These are phyloP conservation scores for Zalophus californianus DNA, from an alignment of 2,797 vertebrate species.

Conservation along the genomic window DNA sequence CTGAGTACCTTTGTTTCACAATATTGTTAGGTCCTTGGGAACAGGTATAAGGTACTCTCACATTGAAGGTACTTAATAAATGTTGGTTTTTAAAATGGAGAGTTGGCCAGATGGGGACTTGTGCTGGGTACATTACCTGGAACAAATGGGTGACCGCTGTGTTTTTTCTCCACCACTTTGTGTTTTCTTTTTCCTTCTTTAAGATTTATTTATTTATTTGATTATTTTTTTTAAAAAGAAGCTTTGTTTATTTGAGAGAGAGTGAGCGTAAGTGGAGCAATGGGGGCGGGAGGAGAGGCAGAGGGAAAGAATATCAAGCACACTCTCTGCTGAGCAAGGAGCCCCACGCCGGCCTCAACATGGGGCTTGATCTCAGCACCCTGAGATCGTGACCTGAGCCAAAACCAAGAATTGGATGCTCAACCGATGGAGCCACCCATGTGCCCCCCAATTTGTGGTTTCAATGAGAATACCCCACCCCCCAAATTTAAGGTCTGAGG, in stretches of 20 bases:
- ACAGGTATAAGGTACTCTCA: background rate
- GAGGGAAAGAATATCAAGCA: background rate
- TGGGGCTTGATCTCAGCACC: background rate
- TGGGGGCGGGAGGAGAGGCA: background rate
- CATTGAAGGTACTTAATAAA: background rate
- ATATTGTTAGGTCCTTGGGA: background rate
- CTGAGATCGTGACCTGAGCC: background rate
- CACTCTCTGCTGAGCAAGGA: background rate
- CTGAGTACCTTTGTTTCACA: background rate
- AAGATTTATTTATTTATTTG: background rate
- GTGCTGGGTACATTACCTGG: background rate
- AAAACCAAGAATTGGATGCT: background rate
- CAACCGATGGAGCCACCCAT: background rate
- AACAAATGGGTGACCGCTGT: background rate
- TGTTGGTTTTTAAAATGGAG: background rate
- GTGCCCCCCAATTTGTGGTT: background rate
- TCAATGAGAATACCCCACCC: background rate
- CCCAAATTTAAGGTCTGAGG: background rate
- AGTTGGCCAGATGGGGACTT: background rate
- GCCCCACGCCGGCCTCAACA: accelerated
- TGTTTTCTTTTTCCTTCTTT: background rate
- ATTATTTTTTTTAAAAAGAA: background rate
- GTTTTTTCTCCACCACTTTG: background rate
- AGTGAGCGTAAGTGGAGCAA: no score
- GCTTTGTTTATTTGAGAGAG: background rate